Evolutionary conservation across 2,113 vertebrate genomes (phyloP).

Genomic region (Sturnus vulgaris): DNA sequence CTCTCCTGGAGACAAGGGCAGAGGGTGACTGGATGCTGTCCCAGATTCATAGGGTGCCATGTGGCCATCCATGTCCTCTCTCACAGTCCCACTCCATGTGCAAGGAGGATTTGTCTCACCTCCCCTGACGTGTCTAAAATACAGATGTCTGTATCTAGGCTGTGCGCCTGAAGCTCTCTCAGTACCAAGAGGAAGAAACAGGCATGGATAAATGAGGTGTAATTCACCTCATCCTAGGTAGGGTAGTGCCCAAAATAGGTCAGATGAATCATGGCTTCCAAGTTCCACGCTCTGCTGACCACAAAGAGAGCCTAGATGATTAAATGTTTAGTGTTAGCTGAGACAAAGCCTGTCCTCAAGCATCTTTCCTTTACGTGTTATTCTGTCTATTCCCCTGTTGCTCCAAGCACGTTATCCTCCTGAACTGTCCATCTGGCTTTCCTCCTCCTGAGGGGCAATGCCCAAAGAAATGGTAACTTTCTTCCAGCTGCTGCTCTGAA

Average conservation of each 20-base stretch:
- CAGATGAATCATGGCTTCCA: neutral
- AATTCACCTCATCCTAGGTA: neutral
- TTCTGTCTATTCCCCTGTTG: neutral
- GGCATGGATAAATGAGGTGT: neutral
- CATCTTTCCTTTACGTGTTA: neutral
- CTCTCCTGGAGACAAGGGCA: neutral
- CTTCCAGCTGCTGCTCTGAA: neutral
- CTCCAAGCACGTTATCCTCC: neutral
- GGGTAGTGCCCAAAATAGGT: neutral
- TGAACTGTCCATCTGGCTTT: neutral
- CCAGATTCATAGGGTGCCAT: neutral
- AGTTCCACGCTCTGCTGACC: neutral
- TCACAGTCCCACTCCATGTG: neutral
- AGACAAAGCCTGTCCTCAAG: neutral
- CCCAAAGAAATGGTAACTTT: neutral
- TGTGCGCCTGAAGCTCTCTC: neutral
- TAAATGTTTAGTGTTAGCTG: neutral
- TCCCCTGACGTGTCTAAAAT: neutral
- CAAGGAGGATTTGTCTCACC: neutral
- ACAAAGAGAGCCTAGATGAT: neutral
- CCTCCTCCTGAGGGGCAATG: neutral
- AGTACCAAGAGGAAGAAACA: neutral
- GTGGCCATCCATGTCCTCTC: neutral
- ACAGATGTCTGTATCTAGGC: neutral
- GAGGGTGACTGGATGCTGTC: neutral